Evolutionary conservation across 2,888 invertebrate species (phyloP), one percentile per base, ranked within the genome.

Genomic region (Poecilobothrus nobilitatus): DNA sequence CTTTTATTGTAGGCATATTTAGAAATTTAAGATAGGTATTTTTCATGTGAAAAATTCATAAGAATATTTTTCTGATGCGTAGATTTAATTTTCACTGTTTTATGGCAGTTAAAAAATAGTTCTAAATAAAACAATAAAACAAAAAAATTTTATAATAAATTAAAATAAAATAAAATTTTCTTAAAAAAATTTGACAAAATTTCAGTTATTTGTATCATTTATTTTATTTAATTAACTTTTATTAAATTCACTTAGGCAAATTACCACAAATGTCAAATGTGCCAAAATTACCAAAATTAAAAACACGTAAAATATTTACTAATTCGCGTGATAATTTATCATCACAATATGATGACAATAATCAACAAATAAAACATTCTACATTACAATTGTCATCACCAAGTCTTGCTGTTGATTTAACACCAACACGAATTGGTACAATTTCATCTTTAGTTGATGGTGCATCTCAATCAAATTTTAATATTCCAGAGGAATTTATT

Each of bases 351-450:
- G 53, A 41, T 6, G 27, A 53, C 3, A 20, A 10, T n/a, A 66
- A 68, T 20, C 53, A 41, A 15, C 64, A 64, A 27, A 63, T 65
- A 22, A 68, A 66, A 9, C 34, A 53, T 9, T 68, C 71, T 65
- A 68, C 69, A 64, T 71, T 70, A 61, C 67, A 67, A 2, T 21
- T 27, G 22, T 65, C 63, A 64, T 65, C 71, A 4, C 71, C 75
- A 12, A 74, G 74, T 53, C 73, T 77, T 6, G 74, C 75, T 68
- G 78, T 80, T 62, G 76, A 80, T 73, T 76, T 76, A 7, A 79
- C 80, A 37, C 80, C 80, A 9, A 75, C 76, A 12, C 76, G 76
- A 66, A 80, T 81, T 34, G 80, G 81, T 5, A 81, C 81, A 3
- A 78, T 81, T 53, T 78, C 80, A 37, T 79, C 80, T 20, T 65